Percentiles rank a stretch among this genome's conserved stretches.
Conservation (phyloP, 2,797 vertebrate species). For the Helarctos malayanus region DNA sequence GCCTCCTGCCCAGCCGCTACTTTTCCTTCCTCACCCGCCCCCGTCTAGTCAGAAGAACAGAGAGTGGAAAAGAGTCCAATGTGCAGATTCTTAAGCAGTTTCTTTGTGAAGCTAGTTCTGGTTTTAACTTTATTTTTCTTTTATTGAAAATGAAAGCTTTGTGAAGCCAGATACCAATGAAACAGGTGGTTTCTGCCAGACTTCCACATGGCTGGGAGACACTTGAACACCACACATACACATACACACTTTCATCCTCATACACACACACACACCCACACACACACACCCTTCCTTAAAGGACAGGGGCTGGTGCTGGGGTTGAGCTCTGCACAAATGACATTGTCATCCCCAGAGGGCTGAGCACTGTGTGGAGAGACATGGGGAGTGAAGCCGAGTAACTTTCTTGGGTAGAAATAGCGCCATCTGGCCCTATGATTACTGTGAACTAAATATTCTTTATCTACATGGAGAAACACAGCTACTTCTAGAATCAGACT, state of each 20-base stretch:
- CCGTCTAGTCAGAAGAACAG: conserved; percentile 6
- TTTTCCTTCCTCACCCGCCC: background rate
- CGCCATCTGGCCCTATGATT: background rate
- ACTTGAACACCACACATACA: background rate
- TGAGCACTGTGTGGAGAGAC: background rate
- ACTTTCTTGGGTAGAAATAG: background rate
- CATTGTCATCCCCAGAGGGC: background rate
- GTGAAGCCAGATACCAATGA: conserved; percentile 86
- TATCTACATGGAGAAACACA: background rate
- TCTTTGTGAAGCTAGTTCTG: conserved; percentile 83
- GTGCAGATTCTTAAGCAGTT: conserved; percentile 78
- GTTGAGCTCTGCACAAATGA: background rate
- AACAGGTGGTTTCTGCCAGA: conserved; percentile 83
- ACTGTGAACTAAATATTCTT: background rate
- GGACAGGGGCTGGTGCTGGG: background rate
- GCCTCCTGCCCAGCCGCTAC: background rate
- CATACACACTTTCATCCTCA: background rate
- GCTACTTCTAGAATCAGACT: background rate
- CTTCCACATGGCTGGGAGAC: background rate
- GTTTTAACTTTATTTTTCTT: conserved; percentile 86
- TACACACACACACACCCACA: background rate
- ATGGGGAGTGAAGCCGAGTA: background rate
- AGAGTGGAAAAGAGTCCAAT: conserved; percentile 77
- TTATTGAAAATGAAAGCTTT: conserved; percentile 68
- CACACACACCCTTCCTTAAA: background rate